phyloP scores from a whole-genome alignment of 37 sponge, comb jelly and placozoan genomes.

The Chondrilla cf. caribensis region DNA sequence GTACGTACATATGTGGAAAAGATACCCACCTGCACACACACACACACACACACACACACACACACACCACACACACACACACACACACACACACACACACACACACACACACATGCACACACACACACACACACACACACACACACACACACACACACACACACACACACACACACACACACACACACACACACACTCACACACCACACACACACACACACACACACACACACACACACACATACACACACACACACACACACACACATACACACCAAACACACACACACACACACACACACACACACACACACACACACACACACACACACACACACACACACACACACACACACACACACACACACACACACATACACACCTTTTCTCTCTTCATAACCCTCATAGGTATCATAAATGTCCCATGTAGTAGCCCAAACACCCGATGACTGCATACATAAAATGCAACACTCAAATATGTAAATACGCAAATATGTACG shows the following conservation, averaged over 20 bases:
- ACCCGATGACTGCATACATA: slow-evolving; percentile 51
- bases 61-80: too few species aligned
- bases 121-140: slow-evolving; percentile 15
- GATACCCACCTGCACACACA: too few species aligned
- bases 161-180: background rate
- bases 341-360: slow-evolving; percentile 16
- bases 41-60: slow-evolving; percentile 2
- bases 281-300: slow-evolving; percentile 25
- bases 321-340: background rate
- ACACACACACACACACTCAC: too few species aligned
- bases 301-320: slow-evolving; percentile 11
- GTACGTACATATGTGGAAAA: too few species aligned
- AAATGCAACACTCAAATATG: background rate
- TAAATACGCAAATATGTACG: slow-evolving; percentile 19
- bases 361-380: slow-evolving; percentile 13
- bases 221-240: background rate
- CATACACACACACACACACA: background rate
- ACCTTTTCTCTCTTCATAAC: slow-evolving; percentile 33
- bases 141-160: slow-evolving; percentile 1
- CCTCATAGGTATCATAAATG: slow-evolving; percentile 87
- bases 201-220: background rate
- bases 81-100: slow-evolving; percentile 13
- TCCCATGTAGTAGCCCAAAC: slow-evolving; percentile 85
- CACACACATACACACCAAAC: background rate
- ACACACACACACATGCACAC: slow-evolving; percentile 18